Conservation (phyloP, 2,888 invertebrate species). For the Masnerella sp. region DNA sequence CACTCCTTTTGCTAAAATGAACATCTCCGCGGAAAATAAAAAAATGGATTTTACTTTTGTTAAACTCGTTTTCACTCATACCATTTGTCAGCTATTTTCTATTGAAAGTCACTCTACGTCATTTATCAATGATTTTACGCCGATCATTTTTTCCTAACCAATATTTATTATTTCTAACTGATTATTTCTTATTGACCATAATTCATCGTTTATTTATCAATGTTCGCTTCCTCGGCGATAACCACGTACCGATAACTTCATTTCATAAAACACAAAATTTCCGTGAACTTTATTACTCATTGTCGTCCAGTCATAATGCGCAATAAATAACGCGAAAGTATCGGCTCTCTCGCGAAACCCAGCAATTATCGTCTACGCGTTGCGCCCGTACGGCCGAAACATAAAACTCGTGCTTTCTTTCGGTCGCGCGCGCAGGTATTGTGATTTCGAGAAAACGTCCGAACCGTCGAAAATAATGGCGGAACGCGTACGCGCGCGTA, state of each 20-base stretch:
- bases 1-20: no score
- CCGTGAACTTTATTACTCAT: conserved; percentile 35
- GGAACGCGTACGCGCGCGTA: conserved; percentile 1
- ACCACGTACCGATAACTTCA: background rate
- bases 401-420: conserved; percentile 43
- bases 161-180: background rate
- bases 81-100: no score
- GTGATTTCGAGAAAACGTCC: conserved; percentile 35
- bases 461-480: conserved; percentile 32
- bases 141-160: background rate
- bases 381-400: background rate
- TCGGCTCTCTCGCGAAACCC: conserved; percentile 1
- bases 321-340: conserved; percentile 28
- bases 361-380: conserved; percentile 14
- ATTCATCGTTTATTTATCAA: background rate
- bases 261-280: conserved; percentile 1
- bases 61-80: background rate
- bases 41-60: no score
- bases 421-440: conserved; percentile 40
- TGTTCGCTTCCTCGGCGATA: conserved; percentile 3
- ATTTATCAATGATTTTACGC: background rate
- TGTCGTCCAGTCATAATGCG: conserved; percentile 29
- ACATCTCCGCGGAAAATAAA: no score
- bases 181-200: background rate
- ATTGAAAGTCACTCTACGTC: no score